Base-by-base conservation (phyloP, 2,113 vertebrate genomes). In the Callaeas wilsoni region DNA sequence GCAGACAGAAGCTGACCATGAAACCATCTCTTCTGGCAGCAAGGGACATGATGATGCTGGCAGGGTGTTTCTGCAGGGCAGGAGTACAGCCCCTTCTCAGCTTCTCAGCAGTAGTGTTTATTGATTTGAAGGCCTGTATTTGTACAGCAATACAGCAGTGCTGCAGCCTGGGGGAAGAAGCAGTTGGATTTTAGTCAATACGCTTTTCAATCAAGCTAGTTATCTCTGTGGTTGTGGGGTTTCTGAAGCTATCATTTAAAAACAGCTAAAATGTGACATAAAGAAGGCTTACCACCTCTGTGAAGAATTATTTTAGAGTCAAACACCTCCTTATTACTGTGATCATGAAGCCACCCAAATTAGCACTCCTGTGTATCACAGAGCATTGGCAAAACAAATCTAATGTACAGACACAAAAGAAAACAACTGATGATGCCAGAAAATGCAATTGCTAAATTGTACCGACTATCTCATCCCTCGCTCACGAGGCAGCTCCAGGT, bases 391-490 rank as follows among this genome's bases (percentile, higher is more conserved):
- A 92, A 90, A 90, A 86, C 41, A 77, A 84, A 57, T 29, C 16
- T 33, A 29, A 39, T 1, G 25, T 13, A 26, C 11, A 37, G 50
- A 32, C 37, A 62, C 30, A 22, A 20, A 26, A 14, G 41, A 44
- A 89, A 84, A 59, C 41, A 57, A n/a, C 17, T 8, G 37, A 25
- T 37, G 39, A 27, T n/a, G 41, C 33, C 32, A 27, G 70, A 44
- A 89, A 93, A 71, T 1, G 8, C 18, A 52, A 27, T 3, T 52
- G 50, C 33, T n/a, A 8, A 42, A 55, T 84, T 33, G 18, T 3
- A 32, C 12, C 1, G 3, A 13, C 49, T 13, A 1, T 2, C 7
- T 25, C 39, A 4, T 12, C 13, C 10, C 42, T 17, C 2, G 42
- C 64, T 65, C 32, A 16, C 12, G 3, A 6, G 1, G 22, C 60